These are phyloP conservation scores for Sinelater perroti DNA, from an alignment of 2,888 invertebrate species.

Conservation along the genomic window DNA sequence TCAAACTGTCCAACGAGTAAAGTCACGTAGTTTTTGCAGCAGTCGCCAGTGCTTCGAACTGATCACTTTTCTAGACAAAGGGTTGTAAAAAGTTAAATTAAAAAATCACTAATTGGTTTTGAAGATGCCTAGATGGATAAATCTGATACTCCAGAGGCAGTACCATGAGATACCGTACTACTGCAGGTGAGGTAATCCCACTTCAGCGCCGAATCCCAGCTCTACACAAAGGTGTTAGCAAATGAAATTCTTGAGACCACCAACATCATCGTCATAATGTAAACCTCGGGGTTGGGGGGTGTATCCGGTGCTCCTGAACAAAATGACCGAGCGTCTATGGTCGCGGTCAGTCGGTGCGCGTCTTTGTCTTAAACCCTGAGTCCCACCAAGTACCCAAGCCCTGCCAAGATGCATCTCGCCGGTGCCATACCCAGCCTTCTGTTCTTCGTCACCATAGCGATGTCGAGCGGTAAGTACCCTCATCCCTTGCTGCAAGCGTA, in stretches of 20 bases:
- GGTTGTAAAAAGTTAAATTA: no score
- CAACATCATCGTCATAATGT: constrained; percentile 25
- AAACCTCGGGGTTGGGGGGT: constrained; percentile 43
- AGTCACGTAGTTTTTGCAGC: no score
- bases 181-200: no score
- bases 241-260: constrained; percentile 26
- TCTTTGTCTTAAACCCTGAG: constrained; percentile 31
- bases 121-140: no score
- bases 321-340: constrained; percentile 51
- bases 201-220: neutral
- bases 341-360: constrained; percentile 49
- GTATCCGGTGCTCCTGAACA: constrained; percentile 54
- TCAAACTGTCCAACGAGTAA: no score
- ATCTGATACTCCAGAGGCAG: no score
- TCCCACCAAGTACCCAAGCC: no score
- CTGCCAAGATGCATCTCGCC: constrained; percentile 45
- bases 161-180: no score
- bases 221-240: constrained; percentile 15
- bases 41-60: no score
- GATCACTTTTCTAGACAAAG: no score
- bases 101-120: no score
- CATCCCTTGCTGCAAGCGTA: no score
- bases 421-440: constrained; percentile 44
- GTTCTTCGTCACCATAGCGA: constrained; percentile 40
- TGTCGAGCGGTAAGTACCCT: constrained; percentile 41